These are phyloP conservation scores for Melinaea marsaeus DNA, from an alignment of 2,888 invertebrate genomes.

Conservation along the genomic window DNA sequence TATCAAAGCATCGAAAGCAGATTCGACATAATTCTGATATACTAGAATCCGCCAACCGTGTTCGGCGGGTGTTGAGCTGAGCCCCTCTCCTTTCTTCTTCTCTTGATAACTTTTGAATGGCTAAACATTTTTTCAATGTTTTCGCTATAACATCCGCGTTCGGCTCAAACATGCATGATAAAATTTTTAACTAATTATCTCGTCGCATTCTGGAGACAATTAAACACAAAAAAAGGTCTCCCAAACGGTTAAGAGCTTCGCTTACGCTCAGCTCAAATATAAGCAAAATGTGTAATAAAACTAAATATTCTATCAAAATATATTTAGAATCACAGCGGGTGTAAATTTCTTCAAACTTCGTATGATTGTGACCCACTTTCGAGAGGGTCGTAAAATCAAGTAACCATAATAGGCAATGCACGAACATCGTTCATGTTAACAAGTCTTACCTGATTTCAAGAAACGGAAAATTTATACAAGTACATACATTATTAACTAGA, in stretches of 20 bases:
- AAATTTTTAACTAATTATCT: no score
- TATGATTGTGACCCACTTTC: slow-evolving; percentile 59
- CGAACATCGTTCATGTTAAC: slow-evolving; percentile 55
- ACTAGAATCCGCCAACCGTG: neutral
- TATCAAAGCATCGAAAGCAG: no score
- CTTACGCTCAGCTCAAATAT: slow-evolving; percentile 15
- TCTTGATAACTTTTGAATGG: no score
- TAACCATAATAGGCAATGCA: slow-evolving; percentile 64
- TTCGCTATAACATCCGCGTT: no score
- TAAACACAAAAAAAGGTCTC: no score
- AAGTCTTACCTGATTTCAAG: slow-evolving; percentile 55
- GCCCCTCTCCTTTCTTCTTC: no score
- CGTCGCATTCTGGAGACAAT: no score
- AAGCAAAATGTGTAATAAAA: slow-evolving; percentile 2
- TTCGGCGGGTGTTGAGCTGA: no score
- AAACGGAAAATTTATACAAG: slow-evolving; percentile 5
- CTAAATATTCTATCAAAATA: neutral
- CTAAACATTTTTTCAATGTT: no score
- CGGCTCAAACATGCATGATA: no score
- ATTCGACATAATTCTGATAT: neutral
- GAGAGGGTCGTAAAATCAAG: slow-evolving; percentile 51
- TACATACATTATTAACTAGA: no score
- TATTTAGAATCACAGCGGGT: slow-evolving; percentile 6
- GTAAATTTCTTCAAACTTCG: slow-evolving; percentile 39
- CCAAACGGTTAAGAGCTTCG: no score